A percentile compares a stretch with the other conserved stretches of the same genome.
phyloP scores from a whole-genome alignment of 1,140 invertebrate genomes.

The Orius insidiosus region DNA sequence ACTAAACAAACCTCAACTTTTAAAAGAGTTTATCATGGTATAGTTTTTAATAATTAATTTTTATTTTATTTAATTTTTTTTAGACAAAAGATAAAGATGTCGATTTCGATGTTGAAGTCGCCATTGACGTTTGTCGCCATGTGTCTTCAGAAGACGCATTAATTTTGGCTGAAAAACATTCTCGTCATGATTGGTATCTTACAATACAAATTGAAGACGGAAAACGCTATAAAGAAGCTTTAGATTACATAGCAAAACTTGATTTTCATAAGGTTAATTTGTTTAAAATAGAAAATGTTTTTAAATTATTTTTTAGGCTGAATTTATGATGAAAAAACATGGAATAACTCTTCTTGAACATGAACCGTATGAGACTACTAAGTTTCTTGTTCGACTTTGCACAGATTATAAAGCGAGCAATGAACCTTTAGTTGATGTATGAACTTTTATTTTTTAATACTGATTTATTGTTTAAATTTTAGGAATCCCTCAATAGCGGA shows the following conservation, averaged over 20 bases:
- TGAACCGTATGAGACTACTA: conserved; percentile 61
- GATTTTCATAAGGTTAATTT: conserved; percentile 40
- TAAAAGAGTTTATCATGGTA: conserved; percentile 79
- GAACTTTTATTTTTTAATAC: conserved; percentile 16
- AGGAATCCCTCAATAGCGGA: neutral
- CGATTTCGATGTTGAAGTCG: conserved; percentile 85
- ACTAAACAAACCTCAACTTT: conserved; percentile 58
- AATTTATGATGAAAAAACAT: conserved; percentile 69
- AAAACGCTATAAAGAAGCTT: conserved; percentile 53
- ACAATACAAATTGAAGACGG: conserved; percentile 79
- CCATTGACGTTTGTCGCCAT: conserved; percentile 77
- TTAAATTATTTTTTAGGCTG: conserved; percentile 32
- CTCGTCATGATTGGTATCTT: conserved; percentile 72
- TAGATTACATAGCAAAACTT: conserved; percentile 64
- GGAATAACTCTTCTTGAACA: conserved; percentile 66
- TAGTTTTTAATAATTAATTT: conserved; percentile 3
- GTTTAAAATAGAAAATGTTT: too few species aligned
- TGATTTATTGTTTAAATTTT: conserved; percentile 2
- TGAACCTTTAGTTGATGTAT: conserved; percentile 27
- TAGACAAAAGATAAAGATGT: conserved; percentile 64
- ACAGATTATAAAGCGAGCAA: conserved; percentile 56
- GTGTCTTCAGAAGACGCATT: conserved; percentile 73
- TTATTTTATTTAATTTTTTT: too few species aligned
- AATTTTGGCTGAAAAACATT: conserved; percentile 61
- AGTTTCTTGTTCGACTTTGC: conserved; percentile 60